Evolutionary conservation across 2,797 vertebrate species (phyloP), one percentile per base, ranked within the genome.

Genomic region (Poeciliopsis gracilis): DNA sequence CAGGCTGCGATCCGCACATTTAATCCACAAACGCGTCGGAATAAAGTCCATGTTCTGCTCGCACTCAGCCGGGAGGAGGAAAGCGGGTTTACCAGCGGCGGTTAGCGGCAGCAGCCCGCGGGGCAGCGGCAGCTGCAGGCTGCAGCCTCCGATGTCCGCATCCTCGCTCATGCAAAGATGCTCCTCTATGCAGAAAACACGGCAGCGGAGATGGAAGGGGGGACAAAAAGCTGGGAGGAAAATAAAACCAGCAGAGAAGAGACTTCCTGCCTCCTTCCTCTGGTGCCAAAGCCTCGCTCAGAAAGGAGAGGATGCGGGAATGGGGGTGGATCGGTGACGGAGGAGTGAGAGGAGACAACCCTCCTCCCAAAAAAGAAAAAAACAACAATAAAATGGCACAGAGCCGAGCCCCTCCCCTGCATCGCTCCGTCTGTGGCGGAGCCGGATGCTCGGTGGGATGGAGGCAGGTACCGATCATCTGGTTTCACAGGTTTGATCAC

Each of bases 301-400:
- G 28, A 69, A 79, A 75, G 78, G 55, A 79, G 75, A 69, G 61
- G 86, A 73, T 66, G 87, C 80, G 79, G 84, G 80, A 86, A 84
- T 16, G 80, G 84, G 79, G 84, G 79, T 7, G 57, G 83, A 87
- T 78, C 83, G 69, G 87, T 83, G 80, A 87, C 59, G 81, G 87
- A 72, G 33, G 82, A 84, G 78, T 59, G 23, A 16, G 73, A 74
- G 77, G 30, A 11, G 77, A 84, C 82, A 79, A 79, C 5, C 23
- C 30, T 77, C 77, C 73, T 84, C 81, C 70, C 73, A 23, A 43
- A 25, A 89, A 91, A 25, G n/a, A 93, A 13, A 13, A 28, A 25
- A 89, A 91, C 67, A 70, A 94, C 87, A 91, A 91, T 90, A 93
- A 93, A 93, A 91, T 92, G 89, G 86, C 80, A 89, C 81, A 77